A percentile compares a stretch with the other conserved stretches of the same genome.
These are phyloP conservation scores for Athripsodes cinereus DNA, from an alignment of 2,888 invertebrate genomes.

Conservation along the genomic window DNA sequence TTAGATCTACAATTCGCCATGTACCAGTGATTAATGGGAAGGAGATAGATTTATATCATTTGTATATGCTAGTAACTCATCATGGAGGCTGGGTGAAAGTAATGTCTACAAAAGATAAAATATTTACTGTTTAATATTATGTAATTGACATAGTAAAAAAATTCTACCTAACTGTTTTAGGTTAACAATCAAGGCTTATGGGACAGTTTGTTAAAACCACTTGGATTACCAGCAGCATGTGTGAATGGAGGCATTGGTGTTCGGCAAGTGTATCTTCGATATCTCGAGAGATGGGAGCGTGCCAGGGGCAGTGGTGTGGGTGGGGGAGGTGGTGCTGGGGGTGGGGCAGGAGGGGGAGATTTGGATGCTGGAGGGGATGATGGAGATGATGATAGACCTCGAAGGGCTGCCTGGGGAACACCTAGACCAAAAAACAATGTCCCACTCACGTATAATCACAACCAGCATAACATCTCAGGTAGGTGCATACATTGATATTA, in stretches of 20 bases:
- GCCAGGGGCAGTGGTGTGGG: slow-evolving; percentile 80
- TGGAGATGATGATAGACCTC: slow-evolving; percentile 71
- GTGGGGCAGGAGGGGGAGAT: slow-evolving; percentile 71
- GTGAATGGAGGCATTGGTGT: slow-evolving; percentile 83
- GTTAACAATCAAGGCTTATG: slow-evolving; percentile 85
- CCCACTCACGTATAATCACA: slow-evolving; percentile 70
- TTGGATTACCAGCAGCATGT: slow-evolving; percentile 75
- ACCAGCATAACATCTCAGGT: slow-evolving; percentile 71
- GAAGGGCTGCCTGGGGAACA: slow-evolving; percentile 64
- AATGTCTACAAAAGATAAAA: too few relatives aligned
- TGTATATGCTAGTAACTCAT: slow-evolving; percentile 87
- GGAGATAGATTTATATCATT: slow-evolving; percentile 84
- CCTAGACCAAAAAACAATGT: slow-evolving; percentile 59
- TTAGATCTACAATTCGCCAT: slow-evolving; percentile 51
- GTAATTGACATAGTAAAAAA: too few relatives aligned
- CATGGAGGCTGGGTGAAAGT: slow-evolving; percentile 96
- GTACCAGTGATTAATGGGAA: slow-evolving; percentile 78
- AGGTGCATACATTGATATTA: slow-evolving; percentile 23
- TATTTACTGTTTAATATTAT: too few relatives aligned
- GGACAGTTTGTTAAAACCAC: slow-evolving; percentile 72
- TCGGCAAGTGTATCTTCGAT: slow-evolving; percentile 78
- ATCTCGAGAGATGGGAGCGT: slow-evolving; percentile 82
- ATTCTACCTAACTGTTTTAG: slow-evolving; percentile 47
- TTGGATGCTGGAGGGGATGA: slow-evolving; percentile 70
- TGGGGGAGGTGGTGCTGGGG: slow-evolving; percentile 70